A percentile compares a stretch with the other conserved stretches of the same genome.
Evolutionary conservation across 2,113 vertebrate genomes (phyloP).

Genomic region (Ahaetulla prasina): DNA sequence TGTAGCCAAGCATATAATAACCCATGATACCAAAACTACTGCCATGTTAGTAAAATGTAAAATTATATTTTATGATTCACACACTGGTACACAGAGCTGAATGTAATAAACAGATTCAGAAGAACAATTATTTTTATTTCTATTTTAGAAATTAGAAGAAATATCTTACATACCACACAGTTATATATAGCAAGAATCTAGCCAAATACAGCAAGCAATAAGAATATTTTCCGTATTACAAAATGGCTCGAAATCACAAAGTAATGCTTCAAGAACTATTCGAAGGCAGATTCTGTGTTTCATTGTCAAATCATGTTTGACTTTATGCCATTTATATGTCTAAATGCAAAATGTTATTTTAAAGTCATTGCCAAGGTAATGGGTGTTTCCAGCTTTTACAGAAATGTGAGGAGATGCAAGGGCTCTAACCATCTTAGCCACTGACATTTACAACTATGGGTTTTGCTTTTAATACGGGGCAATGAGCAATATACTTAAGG

Average conservation of each 20-base stretch:
- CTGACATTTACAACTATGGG: conserved; percentile 77
- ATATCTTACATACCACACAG: not conserved
- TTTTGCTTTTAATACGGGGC: conserved; percentile 78
- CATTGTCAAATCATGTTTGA: conserved; percentile 64
- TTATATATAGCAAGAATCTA: not conserved
- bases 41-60: not conserved
- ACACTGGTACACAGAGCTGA: not conserved
- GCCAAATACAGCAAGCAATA: conserved; percentile 8
- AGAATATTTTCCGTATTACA: conserved; percentile 12
- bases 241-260: conserved; percentile 47
- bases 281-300: conserved; percentile 63
- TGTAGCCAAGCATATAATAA: not conserved
- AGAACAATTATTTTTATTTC: not conserved
- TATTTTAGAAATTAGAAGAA: not conserved
- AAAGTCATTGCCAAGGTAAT: conserved; percentile 70
- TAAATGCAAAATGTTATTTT: conserved; percentile 68
- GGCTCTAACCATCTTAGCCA: conserved; percentile 70
- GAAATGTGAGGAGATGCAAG: conserved; percentile 60
- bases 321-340: conserved; percentile 71
- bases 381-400: conserved; percentile 67
- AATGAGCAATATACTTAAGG: conserved; percentile 77
- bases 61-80: not conserved
- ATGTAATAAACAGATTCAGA: not conserved
- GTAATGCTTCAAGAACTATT: conserved; percentile 51
- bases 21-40: not conserved